phyloP scores from a whole-genome alignment of 2,113 vertebrate genomes.

The Plecotus auritus region DNA sequence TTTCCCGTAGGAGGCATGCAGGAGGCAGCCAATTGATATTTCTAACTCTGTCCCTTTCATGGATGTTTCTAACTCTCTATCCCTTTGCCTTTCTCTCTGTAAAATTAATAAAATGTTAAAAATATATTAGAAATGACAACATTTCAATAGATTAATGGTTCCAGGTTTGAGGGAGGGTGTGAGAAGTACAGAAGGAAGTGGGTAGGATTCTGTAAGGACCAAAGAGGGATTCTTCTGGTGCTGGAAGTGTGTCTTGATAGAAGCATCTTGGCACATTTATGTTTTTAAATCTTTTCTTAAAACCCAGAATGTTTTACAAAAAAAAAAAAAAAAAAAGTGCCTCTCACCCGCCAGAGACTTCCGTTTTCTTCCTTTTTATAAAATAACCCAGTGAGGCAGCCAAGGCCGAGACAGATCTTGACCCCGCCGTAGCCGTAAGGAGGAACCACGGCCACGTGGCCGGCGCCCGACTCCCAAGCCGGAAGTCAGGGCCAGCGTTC shows the following conservation, averaged over 20 bases:
- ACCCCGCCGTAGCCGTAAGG: conserved; percentile 66
- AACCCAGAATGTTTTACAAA: conserved; percentile 65
- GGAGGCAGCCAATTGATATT: too few relatives aligned
- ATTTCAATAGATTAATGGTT: neutral
- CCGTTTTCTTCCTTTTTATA: conserved; percentile 72
- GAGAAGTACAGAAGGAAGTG: neutral
- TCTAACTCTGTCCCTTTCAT: too few relatives aligned
- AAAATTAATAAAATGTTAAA: too few relatives aligned
- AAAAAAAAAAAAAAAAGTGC: conserved; percentile 63
- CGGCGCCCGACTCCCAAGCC: neutral
- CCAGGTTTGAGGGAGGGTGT: neutral
- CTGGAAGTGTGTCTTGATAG: neutral
- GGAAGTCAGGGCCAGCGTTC: conserved; percentile 14
- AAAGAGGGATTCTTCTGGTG: neutral
- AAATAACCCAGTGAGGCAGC: conserved; percentile 74
- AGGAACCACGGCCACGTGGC: conserved; percentile 64
- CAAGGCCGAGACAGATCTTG: conserved; percentile 57
- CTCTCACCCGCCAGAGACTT: conserved; percentile 74
- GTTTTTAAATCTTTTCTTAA: neutral
- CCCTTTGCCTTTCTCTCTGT: too few relatives aligned
- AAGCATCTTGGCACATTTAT: neutral
- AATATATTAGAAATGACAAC: neutral
- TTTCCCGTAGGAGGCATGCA: too few relatives aligned
- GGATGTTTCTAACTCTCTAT: too few relatives aligned
- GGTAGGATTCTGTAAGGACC: neutral